phyloP scores from a whole-genome alignment of 2,797 vertebrate genomes.

The Syngnathus acus region DNA sequence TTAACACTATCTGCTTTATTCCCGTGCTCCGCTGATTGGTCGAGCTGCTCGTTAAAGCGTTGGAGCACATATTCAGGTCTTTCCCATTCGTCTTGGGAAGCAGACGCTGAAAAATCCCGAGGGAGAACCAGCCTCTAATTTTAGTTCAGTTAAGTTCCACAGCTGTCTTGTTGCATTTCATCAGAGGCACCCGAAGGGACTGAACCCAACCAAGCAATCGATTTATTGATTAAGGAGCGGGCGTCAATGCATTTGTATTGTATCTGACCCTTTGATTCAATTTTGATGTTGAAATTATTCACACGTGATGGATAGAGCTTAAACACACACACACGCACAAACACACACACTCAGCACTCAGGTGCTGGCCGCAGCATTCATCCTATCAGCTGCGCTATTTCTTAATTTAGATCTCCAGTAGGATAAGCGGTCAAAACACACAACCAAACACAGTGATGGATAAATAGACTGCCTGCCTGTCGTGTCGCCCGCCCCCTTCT shows the following conservation, averaged over 20 bases:
- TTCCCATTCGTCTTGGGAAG: no score
- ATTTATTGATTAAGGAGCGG: neutral
- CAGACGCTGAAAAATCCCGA: no score
- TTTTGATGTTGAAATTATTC: constrained; percentile 70
- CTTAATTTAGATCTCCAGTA: constrained; percentile 74
- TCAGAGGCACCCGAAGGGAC: neutral
- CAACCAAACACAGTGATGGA: constrained; percentile 64
- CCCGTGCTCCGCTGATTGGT: no score
- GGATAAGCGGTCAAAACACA: constrained; percentile 71
- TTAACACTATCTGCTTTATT: no score
- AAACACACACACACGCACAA: constrained; percentile 22
- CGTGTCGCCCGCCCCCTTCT: constrained; percentile 25
- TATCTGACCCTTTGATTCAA: constrained; percentile 66
- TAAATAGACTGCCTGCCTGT: constrained; percentile 55
- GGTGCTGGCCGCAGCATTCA: constrained; percentile 44
- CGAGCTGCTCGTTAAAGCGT: no score
- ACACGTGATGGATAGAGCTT: constrained; percentile 46
- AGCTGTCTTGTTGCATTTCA: neutral
- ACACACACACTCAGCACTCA: constrained; percentile 14
- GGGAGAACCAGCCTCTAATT: no score
- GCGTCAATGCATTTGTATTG: constrained; percentile 50
- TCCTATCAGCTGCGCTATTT: constrained; percentile 77
- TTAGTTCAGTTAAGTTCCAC: neutral
- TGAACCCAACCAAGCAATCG: neutral
- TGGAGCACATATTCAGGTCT: no score